Base-by-base conservation (phyloP, 2,888 invertebrate genomes). In the Rhingia campestris region DNA sequence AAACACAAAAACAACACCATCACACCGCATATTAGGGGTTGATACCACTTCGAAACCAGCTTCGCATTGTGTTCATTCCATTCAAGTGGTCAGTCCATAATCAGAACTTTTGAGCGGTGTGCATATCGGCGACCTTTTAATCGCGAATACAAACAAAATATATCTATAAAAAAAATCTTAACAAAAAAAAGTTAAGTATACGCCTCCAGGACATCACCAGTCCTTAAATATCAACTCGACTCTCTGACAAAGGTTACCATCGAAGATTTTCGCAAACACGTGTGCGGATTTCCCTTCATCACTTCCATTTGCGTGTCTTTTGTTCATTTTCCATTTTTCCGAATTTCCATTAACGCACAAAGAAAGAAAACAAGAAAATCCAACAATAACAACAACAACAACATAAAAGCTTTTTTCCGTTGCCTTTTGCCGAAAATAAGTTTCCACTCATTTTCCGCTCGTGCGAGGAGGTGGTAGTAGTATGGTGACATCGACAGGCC, bases 361-460 rank as follows among this genome's bases (percentile, higher is more conserved):
- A 63, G 58, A 53, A 49, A 22, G 32, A 54, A 54, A 56, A 43
- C 37, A 14, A 75, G 45, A 35, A 49, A 35, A 30, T 35, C 37
- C 10, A 14, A 49, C 33, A 56, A 10, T 4, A 49, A 63, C n/a
- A 61, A 47, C 12, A 43, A 54, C 41, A 7, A 66, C 6, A 41
- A 61, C n/a, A 37, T n/a, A 58, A 84, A 84, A 84, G 84, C 84
- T n/a, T n/a, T n/a, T n/a, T n/a, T 84, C 22, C 54, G n/a, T n/a
- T 14, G 64, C 9, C 7, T 49, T 53, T 70, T 70, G 69, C 80
- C 84, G 64, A 84, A 80, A 84, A 80, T 80, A 84, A 80, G 80
- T 80, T 80, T 79, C 35, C 53, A 39, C 9, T 43, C 64, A 45
- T 63, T 49, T 59, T 64, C 37, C 33, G 39, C 51, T 54, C 35